These are phyloP conservation scores for Babyrousa celebensis DNA, from an alignment of 2,797 vertebrate genomes.

Conservation along the genomic window DNA sequence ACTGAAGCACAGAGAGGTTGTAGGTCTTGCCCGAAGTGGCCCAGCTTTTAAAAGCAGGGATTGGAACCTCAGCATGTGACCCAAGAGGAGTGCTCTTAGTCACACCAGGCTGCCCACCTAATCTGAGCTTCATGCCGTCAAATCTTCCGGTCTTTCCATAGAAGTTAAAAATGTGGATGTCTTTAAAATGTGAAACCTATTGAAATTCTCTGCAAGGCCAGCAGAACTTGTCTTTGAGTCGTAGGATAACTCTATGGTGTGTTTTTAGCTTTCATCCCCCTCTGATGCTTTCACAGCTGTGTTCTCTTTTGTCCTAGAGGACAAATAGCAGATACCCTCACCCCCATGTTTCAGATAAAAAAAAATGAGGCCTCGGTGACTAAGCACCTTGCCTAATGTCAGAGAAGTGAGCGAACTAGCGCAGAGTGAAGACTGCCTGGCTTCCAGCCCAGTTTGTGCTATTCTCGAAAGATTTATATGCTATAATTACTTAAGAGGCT, in stretches of 20 bases:
- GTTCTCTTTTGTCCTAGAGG: neutral
- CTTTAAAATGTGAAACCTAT: neutral
- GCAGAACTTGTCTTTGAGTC: neutral
- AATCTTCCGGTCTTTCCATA: neutral
- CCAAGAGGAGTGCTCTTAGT: neutral
- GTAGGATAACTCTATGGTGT: neutral
- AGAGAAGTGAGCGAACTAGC: neutral
- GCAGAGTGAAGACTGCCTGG: constrained; percentile 55
- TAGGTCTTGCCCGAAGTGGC: neutral
- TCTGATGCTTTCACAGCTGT: neutral
- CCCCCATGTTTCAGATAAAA: neutral
- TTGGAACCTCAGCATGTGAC: neutral
- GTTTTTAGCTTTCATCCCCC: neutral
- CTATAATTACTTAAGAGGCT: constrained; percentile 65
- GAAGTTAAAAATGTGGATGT: neutral
- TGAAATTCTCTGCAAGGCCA: neutral
- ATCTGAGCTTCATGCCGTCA: neutral
- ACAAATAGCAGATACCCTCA: neutral
- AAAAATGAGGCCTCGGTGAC: constrained; percentile 38
- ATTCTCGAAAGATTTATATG: neutral
- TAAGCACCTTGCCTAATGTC: neutral
- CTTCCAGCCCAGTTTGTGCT: constrained; percentile 47
- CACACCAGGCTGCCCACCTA: neutral
- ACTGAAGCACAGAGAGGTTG: constrained; percentile 2
- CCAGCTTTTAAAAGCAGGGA: neutral